Percentiles rank a stretch among this genome's conserved stretches.
Conservation (phyloP, 2,888 invertebrate genomes). For the Conomelus anceps region DNA sequence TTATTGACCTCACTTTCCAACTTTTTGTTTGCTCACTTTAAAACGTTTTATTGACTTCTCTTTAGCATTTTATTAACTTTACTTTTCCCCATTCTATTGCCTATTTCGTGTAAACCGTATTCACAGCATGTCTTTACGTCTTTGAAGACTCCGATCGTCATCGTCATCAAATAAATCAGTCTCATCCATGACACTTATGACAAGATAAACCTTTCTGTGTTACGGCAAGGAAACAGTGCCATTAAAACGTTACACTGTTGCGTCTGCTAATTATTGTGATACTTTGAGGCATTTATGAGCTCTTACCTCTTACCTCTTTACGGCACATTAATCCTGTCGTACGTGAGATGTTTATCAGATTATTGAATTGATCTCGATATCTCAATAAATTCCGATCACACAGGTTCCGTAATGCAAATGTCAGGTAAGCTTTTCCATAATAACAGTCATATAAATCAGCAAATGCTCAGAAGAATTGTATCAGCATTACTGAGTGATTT, state of each 20-base stretch:
- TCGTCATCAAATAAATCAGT: not conserved
- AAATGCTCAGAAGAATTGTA: not conserved
- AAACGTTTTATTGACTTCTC: not conserved
- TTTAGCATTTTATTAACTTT: not conserved
- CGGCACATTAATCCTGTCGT: not conserved
- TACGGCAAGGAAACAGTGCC: not conserved
- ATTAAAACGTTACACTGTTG: not conserved
- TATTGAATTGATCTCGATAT: not conserved
- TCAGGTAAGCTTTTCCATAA: not conserved
- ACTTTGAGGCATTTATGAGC: not conserved
- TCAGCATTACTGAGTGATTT: not conserved
- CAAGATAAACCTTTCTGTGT: not conserved
- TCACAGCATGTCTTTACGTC: not conserved
- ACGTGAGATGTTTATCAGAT: not conserved
- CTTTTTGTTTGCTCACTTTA: no score
- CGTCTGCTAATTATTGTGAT: not conserved
- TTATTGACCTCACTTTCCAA: no score
- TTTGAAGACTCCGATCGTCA: not conserved
- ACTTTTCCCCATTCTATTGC: no score
- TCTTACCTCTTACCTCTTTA: not conserved
- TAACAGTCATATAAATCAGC: not conserved
- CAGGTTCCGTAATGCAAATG: not conserved
- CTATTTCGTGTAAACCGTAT: not conserved
- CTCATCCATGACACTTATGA: not conserved
- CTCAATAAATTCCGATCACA: not conserved